Base-by-base conservation (phyloP, 2,797 vertebrate species). In the Phoebastria nigripes region DNA sequence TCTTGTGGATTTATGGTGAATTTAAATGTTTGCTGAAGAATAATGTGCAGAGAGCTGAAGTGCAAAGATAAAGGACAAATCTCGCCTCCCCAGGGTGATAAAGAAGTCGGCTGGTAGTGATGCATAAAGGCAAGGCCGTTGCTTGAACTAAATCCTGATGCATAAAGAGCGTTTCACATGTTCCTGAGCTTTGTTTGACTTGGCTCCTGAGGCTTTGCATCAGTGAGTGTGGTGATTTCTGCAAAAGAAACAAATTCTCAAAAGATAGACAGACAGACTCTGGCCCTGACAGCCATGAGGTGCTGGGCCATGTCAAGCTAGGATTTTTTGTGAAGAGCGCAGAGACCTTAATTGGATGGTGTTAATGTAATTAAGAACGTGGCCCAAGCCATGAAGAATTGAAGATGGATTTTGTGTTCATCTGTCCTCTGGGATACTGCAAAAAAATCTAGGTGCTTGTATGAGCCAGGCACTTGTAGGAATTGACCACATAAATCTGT, bases 11-110 rank as follows among this genome's bases (percentile, higher is more conserved):
- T 94, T 93, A 80, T 56, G 35, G 15, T 54, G 83, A 95, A 87
- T 95, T 90, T 91, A 71, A 97, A 83, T 92, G 62, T 96, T 94
- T 95, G 63, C 67, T 56, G 46, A 95, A 92, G 83, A 97, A 51
- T 85, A 87, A 82, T 10, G 8, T 54, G 26, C 41, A 72, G 85
- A 78, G 82, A 94, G 54, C 83, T 89, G 83, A 92, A 94, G 67
- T 3, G 2, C 31, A 58, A 90, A 96, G 88, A 85, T 87, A 93
- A 95, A 94, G 63, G 79, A 84, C 67, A 95, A 91, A 87, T 35
- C 37, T 89, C 0, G 0, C 24, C 66, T 95, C 67, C 79, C 49
- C 63, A 90, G 9, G 74, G 63, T 73, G 83, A 87, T 42, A 59
- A 90, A 89, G 90, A 87, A 96, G 71, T 90, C 2, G 0, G 21